A percentile compares a stretch with the other conserved stretches of the same genome.
Evolutionary conservation across 2,888 invertebrate species (phyloP).

Genomic region (Elysia crispata): DNA sequence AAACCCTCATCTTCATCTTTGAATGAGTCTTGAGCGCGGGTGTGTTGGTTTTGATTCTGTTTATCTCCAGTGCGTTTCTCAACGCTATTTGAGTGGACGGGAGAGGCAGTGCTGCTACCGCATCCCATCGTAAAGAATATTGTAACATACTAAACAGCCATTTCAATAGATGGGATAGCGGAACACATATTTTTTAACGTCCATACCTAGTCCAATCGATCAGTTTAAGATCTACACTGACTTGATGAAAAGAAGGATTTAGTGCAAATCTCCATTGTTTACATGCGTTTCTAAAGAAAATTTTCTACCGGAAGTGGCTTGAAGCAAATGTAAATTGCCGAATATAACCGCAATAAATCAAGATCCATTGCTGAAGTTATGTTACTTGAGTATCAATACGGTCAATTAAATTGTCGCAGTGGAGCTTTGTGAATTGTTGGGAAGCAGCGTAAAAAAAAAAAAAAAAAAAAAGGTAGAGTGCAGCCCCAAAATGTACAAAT

Average conservation of each 20-base stretch:
- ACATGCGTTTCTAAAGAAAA: constrained; percentile 27
- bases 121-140: not conserved
- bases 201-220: not conserved
- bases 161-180: not conserved
- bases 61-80: not conserved
- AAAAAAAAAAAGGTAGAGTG: too few relatives aligned
- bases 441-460: too few relatives aligned
- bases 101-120: not conserved
- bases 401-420: too few relatives aligned
- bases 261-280: constrained; percentile 1
- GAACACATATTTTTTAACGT: not conserved
- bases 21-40: not conserved
- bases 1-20: constrained; percentile 32
- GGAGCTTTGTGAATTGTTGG: too few relatives aligned
- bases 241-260: too few relatives aligned
- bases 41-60: too few relatives aligned
- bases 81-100: not conserved
- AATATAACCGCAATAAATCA: too few relatives aligned
- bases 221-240: not conserved
- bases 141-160: not conserved
- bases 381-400: too few relatives aligned
- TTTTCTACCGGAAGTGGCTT: not conserved
- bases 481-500: too few relatives aligned
- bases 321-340: too few relatives aligned
- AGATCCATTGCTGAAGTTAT: too few relatives aligned